Base-by-base conservation (phyloP, 1,140 invertebrate species). In the Drosophila nigrodunni region DNA sequence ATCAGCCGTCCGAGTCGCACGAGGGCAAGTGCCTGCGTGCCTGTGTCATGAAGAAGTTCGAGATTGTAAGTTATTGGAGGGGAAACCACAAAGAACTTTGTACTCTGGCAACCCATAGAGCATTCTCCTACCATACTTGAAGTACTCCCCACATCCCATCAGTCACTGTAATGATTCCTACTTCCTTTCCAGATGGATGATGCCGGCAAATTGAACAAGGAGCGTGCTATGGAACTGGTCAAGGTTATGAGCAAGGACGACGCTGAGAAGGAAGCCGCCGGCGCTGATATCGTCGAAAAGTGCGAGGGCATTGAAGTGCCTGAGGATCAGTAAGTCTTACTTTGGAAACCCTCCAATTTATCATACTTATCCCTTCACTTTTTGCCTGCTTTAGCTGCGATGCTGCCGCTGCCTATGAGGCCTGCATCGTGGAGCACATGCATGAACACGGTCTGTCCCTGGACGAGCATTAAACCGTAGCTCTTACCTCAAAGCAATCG, bases 21-120 rank as follows among this genome's bases (percentile, higher is more conserved):
- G 78, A 91, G 41, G 77, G 55, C 25, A 91, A 90, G 55, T 91
- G 90, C 57, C 49, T 91, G 55, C 82, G 65, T 18, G 69, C 87
- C 43, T 91, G 90, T 34, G 49, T 91, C 18, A 76, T 91, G 87
- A 88, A 91, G 64, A 92, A 92, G 66, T 82, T 82, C n/a, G 34
- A 78, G n/a, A 74, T 90, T 18, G 90, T 92, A 65, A 60, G 87
- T 77, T 7, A 15, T 5, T 7, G 4, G 11, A 21, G 18, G 18
- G 2, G 18, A 21, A 21, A 15, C 15, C 15, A 0, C 15, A 15
- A 0, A 15, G 15, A 15, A 15, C 15, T 15, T 15, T 15, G 7
- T 52, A 11, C 9, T 9, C 11, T 4, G n/a, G n/a, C 3, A 43
- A 34, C 11, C 15, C 18, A 3, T 13, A 2, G 3, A 15, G 2